These are phyloP conservation scores for Drosophila arawakana DNA, from an alignment of 1,140 invertebrate species.

Conservation along the genomic window DNA sequence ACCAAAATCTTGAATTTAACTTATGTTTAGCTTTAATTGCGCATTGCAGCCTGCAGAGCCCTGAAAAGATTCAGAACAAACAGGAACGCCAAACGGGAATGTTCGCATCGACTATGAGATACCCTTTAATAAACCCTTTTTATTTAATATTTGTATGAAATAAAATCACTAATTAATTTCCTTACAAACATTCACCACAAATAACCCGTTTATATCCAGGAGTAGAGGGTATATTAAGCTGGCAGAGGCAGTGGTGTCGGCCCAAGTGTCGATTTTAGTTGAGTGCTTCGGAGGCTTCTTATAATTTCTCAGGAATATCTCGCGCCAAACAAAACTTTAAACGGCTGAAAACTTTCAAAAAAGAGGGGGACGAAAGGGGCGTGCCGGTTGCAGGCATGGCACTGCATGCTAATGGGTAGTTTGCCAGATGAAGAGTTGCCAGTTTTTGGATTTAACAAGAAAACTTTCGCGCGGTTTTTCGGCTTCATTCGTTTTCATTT, in stretches of 20 bases:
- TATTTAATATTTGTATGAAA: too few species aligned
- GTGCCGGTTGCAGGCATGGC: neutral
- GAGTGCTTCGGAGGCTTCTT: constrained; percentile 45
- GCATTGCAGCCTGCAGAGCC: constrained; percentile 22
- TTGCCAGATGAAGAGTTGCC: constrained; percentile 27
- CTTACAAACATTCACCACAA: too few species aligned
- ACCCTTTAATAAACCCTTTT: too few species aligned
- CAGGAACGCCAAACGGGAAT: neutral
- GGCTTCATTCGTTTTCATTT: constrained; percentile 66
- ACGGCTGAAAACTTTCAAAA: constrained; percentile 27
- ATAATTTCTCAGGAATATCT: constrained; percentile 45
- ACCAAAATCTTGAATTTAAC: constrained; percentile 34
- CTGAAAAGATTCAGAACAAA: neutral
- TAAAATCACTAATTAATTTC: too few species aligned
- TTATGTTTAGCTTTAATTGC: constrained; percentile 69
- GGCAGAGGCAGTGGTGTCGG: neutral
- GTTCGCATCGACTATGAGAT: too few species aligned
- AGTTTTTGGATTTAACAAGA: constrained; percentile 63
- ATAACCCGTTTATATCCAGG: too few species aligned
- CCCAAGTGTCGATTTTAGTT: constrained; percentile 54
- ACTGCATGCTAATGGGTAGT: constrained; percentile 36
- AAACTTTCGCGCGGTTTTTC: constrained; percentile 67
- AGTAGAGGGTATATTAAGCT: too few species aligned
- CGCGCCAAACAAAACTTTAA: constrained; percentile 49
- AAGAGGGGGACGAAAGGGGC: neutral